These are phyloP conservation scores for Brachyptera putata DNA, from an alignment of 2,888 invertebrate species.

Conservation along the genomic window DNA sequence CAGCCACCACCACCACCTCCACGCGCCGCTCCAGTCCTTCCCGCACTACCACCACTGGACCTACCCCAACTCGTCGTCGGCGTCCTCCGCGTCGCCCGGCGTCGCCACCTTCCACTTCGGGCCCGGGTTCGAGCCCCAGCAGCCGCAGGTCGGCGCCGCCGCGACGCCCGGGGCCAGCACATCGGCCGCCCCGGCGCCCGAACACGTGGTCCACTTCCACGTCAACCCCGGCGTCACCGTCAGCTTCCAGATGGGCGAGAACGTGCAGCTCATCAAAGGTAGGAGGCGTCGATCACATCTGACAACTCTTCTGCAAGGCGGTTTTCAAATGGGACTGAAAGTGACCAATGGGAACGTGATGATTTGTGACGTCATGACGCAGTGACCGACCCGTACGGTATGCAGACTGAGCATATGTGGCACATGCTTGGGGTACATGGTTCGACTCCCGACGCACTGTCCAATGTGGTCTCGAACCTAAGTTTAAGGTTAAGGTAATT, in stretches of 20 bases:
- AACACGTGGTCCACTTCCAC: constrained; percentile 69
- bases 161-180: too few relatives aligned
- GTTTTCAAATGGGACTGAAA: too few relatives aligned
- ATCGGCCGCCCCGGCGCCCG: constrained; percentile 42
- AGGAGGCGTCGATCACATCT: constrained; percentile 48
- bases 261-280: constrained; percentile 72
- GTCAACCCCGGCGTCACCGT: constrained; percentile 74
- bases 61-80: constrained; percentile 47
- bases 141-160: constrained; percentile 40
- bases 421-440: too few relatives aligned
- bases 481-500: too few relatives aligned
- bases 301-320: too few relatives aligned
- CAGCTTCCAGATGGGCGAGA: constrained; percentile 69
- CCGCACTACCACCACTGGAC: constrained; percentile 45
- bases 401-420: too few relatives aligned
- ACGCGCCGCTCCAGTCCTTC: constrained; percentile 38
- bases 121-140: constrained; percentile 54
- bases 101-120: constrained; percentile 55
- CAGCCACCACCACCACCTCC: constrained; percentile 27
- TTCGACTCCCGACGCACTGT: too few relatives aligned
- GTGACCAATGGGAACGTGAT: too few relatives aligned
- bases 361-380: too few relatives aligned
- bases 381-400: too few relatives aligned
- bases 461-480: too few relatives aligned
- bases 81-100: constrained; percentile 47